phyloP scores from a whole-genome alignment of 2,113 vertebrate species.

The Peromyscus maniculatus region DNA sequence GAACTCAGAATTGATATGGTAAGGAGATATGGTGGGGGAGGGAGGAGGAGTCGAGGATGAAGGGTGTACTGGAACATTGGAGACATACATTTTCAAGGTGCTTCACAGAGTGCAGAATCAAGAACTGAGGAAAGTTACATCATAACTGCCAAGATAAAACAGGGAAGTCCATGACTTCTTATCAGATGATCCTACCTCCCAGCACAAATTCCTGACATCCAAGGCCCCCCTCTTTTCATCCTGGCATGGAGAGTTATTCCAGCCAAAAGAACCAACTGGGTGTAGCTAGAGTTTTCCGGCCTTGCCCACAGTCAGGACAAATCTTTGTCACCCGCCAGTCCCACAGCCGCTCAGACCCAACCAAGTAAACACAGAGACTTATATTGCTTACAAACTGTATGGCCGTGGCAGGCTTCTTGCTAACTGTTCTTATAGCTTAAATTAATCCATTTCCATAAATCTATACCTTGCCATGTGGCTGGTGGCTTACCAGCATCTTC shows the following conservation, averaged over 20 bases:
- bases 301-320: too few species aligned
- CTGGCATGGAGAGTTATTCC: background rate
- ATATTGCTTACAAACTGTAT: too few species aligned
- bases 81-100: background rate
- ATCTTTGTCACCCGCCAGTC: background rate
- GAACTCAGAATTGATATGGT: background rate
- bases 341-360: too few species aligned
- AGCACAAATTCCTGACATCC: background rate
- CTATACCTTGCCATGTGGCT: too few species aligned
- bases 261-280: conserved; percentile 4
- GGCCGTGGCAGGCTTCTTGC: too few species aligned
- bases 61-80: background rate
- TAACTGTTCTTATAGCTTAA: too few species aligned
- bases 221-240: background rate
- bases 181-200: background rate
- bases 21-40: background rate
- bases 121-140: background rate
- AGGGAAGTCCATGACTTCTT: background rate
- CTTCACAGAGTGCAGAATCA: background rate
- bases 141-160: background rate
- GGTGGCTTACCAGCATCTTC: too few species aligned
- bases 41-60: background rate
- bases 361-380: too few species aligned
- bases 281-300: too few species aligned
- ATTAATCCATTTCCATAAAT: too few species aligned